Conservation (phyloP, 2,888 invertebrate species). For the Hybos culiciformis region DNA sequence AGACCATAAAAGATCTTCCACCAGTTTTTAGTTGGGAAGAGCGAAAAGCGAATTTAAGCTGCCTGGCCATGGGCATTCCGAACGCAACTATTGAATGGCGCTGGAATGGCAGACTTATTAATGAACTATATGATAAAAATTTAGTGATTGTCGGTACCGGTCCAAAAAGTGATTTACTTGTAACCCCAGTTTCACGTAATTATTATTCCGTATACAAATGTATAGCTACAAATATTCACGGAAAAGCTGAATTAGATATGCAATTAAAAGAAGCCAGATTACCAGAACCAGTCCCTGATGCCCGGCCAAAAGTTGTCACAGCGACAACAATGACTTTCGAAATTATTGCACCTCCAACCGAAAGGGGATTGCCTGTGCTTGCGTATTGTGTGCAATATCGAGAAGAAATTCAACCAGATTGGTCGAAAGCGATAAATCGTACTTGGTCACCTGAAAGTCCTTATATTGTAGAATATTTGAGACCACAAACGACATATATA, state of each 20-base stretch:
- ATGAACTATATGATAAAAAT: constrained; percentile 39
- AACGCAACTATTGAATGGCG: constrained; percentile 86
- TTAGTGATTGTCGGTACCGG: constrained; percentile 51
- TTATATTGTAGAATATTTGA: constrained; percentile 66
- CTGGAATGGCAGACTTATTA: constrained; percentile 42
- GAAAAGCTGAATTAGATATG: constrained; percentile 51
- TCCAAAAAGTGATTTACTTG: constrained; percentile 55
- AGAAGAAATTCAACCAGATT: constrained; percentile 44
- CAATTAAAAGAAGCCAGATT: constrained; percentile 58
- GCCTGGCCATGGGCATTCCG: constrained; percentile 76
- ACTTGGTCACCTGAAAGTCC: constrained; percentile 70
- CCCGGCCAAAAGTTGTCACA: constrained; percentile 53
- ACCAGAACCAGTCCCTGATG: constrained; percentile 52
- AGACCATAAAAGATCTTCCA: constrained; percentile 49
- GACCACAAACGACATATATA: constrained; percentile 61
- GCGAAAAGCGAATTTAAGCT: constrained; percentile 68
- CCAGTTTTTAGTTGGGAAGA: constrained; percentile 76
- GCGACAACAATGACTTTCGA: constrained; percentile 75
- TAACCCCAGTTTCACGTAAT: constrained; percentile 49
- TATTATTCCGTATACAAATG: constrained; percentile 70
- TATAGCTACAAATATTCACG: constrained; percentile 63
- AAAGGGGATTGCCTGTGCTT: constrained; percentile 60
- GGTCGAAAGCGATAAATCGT: constrained; percentile 54
- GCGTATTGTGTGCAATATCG: constrained; percentile 65
- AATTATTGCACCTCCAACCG: constrained; percentile 58